phyloP scores from a whole-genome alignment of 1,140 invertebrate species.

The Heliconius congener region DNA sequence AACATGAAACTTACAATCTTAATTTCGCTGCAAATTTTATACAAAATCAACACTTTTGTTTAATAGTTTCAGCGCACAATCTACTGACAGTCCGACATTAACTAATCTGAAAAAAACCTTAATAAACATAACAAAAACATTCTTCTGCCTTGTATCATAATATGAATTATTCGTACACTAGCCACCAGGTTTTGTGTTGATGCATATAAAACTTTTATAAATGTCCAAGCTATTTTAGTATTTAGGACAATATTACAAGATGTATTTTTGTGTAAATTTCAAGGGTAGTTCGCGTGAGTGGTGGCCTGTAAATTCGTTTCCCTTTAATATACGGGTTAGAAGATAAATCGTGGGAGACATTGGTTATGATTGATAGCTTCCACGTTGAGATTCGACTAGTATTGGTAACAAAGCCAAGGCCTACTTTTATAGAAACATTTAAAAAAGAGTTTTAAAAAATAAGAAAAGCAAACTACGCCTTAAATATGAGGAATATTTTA shows the following conservation, averaged over 20 bases:
- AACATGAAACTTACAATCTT: conserved; percentile 32
- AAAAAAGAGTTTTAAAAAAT: not conserved
- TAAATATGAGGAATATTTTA: not conserved
- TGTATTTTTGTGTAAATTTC: not conserved
- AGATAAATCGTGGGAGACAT: conserved; percentile 69
- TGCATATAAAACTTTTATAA: conserved; percentile 27
- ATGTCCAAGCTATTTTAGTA: conserved; percentile 3
- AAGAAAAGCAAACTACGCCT: too few species aligned
- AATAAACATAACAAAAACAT: conserved; percentile 48
- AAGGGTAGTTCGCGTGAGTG: conserved; percentile 13
- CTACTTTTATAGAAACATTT: conserved; percentile 24
- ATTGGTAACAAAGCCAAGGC: conserved; percentile 30
- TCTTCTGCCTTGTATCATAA: conserved; percentile 44
- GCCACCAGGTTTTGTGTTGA: conserved; percentile 41
- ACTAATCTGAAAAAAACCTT: conserved; percentile 41
- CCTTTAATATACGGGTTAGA: conserved; percentile 61
- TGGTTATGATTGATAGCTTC: conserved; percentile 60
- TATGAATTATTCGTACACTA: conserved; percentile 56
- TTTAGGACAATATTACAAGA: not conserved
- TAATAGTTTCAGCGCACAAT: conserved; percentile 24
- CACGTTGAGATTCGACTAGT: conserved; percentile 50
- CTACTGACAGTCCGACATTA: conserved; percentile 38
- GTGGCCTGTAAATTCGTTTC: conserved; percentile 44
- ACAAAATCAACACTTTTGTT: conserved; percentile 32
- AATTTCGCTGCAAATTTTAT: conserved; percentile 23